Evolutionary conservation across 92 coral and sea anemone genomes (phyloP).

Genomic region (Epizoanthus ramosus): DNA sequence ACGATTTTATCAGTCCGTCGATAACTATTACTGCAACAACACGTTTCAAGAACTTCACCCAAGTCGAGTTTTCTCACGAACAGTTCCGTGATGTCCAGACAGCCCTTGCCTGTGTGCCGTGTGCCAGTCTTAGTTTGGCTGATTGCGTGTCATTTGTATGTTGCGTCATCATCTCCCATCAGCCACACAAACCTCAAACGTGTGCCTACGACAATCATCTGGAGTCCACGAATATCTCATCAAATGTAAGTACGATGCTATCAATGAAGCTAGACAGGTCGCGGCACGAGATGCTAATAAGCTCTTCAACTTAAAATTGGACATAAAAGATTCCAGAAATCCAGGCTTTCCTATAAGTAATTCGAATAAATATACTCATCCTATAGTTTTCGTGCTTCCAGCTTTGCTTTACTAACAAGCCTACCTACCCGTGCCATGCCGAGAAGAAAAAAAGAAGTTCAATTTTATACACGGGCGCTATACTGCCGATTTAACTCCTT

Average conservation of each 20-base stretch:
- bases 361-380: too few species aligned
- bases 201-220: not conserved
- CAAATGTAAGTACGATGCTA: slow-evolving; percentile 1
- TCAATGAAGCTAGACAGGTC: not conserved
- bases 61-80: not conserved
- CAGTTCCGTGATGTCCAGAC: not conserved
- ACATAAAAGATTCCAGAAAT: too few species aligned
- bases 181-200: not conserved
- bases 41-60: not conserved
- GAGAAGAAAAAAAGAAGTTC: too few species aligned
- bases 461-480: too few species aligned
- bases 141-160: not conserved
- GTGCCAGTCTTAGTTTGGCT: not conserved
- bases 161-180: not conserved
- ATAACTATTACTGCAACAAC: not conserved
- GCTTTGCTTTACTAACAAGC: too few species aligned
- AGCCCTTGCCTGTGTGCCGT: too few species aligned
- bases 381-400: too few species aligned
- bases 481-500: too few species aligned
- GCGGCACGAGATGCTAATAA: too few species aligned
- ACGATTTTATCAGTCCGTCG: not conserved
- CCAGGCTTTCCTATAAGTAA: too few species aligned
- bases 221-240: slow-evolving; percentile 17
- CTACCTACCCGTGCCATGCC: too few species aligned
- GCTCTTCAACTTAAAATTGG: too few species aligned